Conservation (phyloP, 2,888 invertebrate genomes). For the Anorthoa munda region DNA sequence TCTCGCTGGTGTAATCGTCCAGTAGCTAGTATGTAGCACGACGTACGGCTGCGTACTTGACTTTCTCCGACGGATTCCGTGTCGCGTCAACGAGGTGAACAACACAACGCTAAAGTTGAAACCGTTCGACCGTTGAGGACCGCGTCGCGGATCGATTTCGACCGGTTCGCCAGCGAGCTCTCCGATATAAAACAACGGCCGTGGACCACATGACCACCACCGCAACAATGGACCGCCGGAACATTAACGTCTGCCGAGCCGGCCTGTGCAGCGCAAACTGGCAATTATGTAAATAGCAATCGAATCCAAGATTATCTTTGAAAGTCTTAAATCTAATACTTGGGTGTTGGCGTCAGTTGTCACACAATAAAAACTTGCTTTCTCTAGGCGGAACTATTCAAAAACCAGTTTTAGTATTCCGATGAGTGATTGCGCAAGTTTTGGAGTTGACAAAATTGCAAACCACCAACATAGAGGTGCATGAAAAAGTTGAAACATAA, state of each 20-base stretch:
- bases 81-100: slow-evolving; percentile 88
- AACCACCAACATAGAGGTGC: slow-evolving; percentile 69
- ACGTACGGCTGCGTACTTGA: slow-evolving; percentile 85
- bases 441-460: slow-evolving; percentile 83
- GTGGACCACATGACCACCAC: slow-evolving; percentile 73
- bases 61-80: slow-evolving; percentile 89
- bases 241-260: slow-evolving; percentile 53
- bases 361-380: slow-evolving; percentile 79
- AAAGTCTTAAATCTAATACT: slow-evolving; percentile 70
- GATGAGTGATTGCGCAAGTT: slow-evolving; percentile 83
- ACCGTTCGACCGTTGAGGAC: slow-evolving; percentile 84
- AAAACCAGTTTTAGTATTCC: slow-evolving; percentile 82
- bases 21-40: slow-evolving; percentile 81
- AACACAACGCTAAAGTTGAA: slow-evolving; percentile 84
- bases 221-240: slow-evolving; percentile 64
- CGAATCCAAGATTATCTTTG: slow-evolving; percentile 66
- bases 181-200: slow-evolving; percentile 78
- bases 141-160: slow-evolving; percentile 84
- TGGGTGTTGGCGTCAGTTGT: slow-evolving; percentile 66
- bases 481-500: slow-evolving; percentile 81
- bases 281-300: slow-evolving; percentile 67
- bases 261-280: slow-evolving; percentile 46
- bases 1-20: slow-evolving; percentile 82
- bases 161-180: slow-evolving; percentile 79
- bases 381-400: slow-evolving; percentile 81